Evolutionary conservation across 2,113 vertebrate genomes (phyloP).

Genomic region (Pteropus alecto): DNA sequence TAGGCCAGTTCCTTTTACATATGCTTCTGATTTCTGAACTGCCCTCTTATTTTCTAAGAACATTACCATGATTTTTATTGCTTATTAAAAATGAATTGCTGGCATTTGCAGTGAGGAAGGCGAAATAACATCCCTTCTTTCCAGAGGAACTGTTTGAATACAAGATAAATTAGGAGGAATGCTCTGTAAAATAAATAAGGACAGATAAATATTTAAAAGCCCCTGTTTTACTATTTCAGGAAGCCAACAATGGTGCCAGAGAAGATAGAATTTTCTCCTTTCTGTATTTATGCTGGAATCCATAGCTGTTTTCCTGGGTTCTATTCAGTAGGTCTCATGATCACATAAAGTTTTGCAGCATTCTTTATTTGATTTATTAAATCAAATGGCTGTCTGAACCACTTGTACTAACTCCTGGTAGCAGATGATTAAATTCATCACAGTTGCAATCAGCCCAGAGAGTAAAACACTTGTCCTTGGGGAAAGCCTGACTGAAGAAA

Average conservation of each 20-base stretch:
- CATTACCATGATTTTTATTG: slow-evolving; percentile 23
- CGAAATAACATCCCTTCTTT: not conserved
- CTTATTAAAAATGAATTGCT: slow-evolving; percentile 61
- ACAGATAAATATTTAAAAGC: slow-evolving; percentile 53
- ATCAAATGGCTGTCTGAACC: not conserved
- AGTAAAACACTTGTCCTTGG: slow-evolving; percentile 36
- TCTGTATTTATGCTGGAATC: not conserved
- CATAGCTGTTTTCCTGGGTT: not conserved
- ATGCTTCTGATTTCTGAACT: slow-evolving; percentile 31
- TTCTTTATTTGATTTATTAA: slow-evolving; percentile 42
- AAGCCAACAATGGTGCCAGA: not conserved
- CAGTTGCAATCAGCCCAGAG: not conserved
- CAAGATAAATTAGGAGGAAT: slow-evolving; percentile 37
- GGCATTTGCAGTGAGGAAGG: slow-evolving; percentile 2
- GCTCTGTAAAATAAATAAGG: slow-evolving; percentile 33
- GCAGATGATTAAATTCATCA: slow-evolving; percentile 20
- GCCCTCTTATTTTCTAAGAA: not conserved
- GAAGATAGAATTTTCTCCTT: slow-evolving; percentile 35
- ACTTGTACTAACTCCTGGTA: not conserved
- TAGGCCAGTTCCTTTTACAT: slow-evolving; percentile 19
- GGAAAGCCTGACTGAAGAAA: not conserved
- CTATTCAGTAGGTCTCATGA: not conserved
- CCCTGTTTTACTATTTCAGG: not conserved
- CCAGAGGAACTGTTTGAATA: not conserved
- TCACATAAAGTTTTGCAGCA: not conserved